Base-by-base conservation (phyloP, 2,113 vertebrate species). In the Hippoglossus stenolepis region DNA sequence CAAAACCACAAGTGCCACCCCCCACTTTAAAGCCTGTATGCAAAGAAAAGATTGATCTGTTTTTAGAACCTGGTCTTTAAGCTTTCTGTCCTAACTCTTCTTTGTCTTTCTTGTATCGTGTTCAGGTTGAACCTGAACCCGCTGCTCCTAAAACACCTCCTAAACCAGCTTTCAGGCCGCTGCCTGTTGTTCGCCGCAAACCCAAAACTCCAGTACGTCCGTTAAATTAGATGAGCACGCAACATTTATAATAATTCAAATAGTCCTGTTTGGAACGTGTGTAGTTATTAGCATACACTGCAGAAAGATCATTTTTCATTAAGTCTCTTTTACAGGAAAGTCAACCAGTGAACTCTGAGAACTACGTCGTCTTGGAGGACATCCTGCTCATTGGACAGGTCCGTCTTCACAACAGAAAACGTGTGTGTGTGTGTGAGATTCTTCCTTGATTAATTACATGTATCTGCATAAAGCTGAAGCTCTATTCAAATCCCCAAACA, bases 351-450 rank as follows among this genome's bases (percentile, higher is more conserved):
- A 11, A 75, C 0, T 6, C 63, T 3, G 75, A 89, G 0, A 38
- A 88, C 64, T 68, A 17, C 8, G 62, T 53, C 0, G 63, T 91
- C 13, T 91, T 87, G 51, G 90, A 93, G 45, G 80, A 94, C 24
- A 35, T 95, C 70, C 70, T 94, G 40, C 88, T 94, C 1, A 91
- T 72, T 35, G 94, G 94, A 31, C 90, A 95, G 91, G 94, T 94
- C 8, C 2, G 87, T 54, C 6, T 11, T n/a, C 51, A 10, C 9
- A 2, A 54, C 7, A 43, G 2, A 43, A 3, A 43, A 3, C 40
- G 23, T 23, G 23, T 23, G 23, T 28, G 26, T 28, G 26, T 28
- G 28, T 28, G 28, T 28, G 28, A 2, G 26, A 28, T 28, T 28
- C 26, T 28, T 28, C 28, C 28, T 28, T 28, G 28, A 28, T 28